Base-by-base conservation (phyloP, 2,888 invertebrate genomes). In the Syrphus vitripennis region DNA sequence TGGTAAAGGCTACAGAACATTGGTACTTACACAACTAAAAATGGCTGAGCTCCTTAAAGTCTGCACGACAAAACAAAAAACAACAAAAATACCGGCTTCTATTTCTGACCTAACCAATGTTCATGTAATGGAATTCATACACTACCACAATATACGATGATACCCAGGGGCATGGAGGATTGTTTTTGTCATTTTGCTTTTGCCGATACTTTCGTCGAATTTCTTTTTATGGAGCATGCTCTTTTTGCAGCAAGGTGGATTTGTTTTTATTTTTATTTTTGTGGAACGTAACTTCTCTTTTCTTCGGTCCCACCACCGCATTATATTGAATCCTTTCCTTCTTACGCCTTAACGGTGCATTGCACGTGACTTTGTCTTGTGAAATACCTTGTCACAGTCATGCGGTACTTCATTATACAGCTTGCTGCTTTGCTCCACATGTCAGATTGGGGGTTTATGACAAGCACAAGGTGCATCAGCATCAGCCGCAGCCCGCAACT, bases 141-240 rank as follows among this genome's bases (percentile, higher is more conserved):
- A n/a, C 48, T 65, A 55, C 45, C 81, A 29, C 70, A 61, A 57
- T 9, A 31, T 9, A 53, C 7, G n/a, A 53, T n/a, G 1, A 26
- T 7, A 26, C 9, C n/a, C 24, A 1, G 6, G 4, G 26, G n/a
- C 14, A n/a, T 3, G 29, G 29, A 53, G 4, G 19, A 59, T 72
- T 86, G 86, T 82, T 86, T 86, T 82, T 72, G 74, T 78, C 42
- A 69, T 34, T 24, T 57, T 77, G 42, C 59, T 42, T 81, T 83
- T 67, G 26, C 3, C 34, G 12, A 6, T 57, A 72, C 53, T 69
- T 83, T 78, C 83, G 77, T 70, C 57, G 42, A 81, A 21, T 69
- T 53, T 59, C 67, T 45, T 45, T 72, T 55, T 19, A 34, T 55
- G 53, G 82, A 82, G 86, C 86, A 86, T 86, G 86, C 82, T 78